Conservation (phyloP, 2,113 vertebrate species). For the Crotalus tigris region DNA sequence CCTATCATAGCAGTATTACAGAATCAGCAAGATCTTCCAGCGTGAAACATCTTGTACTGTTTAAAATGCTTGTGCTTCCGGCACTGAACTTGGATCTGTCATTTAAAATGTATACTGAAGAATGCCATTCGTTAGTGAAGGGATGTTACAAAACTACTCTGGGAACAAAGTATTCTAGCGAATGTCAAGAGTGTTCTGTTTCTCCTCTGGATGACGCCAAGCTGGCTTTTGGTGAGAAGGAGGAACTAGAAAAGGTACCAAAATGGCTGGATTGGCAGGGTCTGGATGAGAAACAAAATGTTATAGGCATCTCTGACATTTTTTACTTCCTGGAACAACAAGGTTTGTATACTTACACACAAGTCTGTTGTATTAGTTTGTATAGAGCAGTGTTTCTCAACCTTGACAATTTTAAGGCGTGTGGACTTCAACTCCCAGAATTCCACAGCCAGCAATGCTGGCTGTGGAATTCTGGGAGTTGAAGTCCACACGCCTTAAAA, state of each 20-base stretch:
- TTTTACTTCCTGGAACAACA: neutral
- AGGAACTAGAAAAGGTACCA: neutral
- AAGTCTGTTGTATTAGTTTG: neutral
- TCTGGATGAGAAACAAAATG: neutral
- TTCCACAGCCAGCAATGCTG: no score
- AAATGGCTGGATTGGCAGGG: neutral
- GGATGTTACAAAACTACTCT: neutral
- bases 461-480: no score
- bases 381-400: no score
- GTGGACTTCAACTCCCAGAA: no score
- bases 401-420: no score
- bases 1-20: neutral
- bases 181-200: neutral
- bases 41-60: neutral
- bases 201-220: neutral
- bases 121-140: neutral
- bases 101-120: neutral
- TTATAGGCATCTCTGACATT: neutral
- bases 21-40: neutral
- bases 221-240: neutral
- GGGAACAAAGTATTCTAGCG: neutral
- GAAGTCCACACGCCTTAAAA: no score
- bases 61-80: neutral
- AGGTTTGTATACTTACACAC: neutral
- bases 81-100: neutral